Percentiles rank a stretch among this genome's conserved stretches.
Conservation (phyloP, 2,888 invertebrate species). For the Oligia strigilis region DNA sequence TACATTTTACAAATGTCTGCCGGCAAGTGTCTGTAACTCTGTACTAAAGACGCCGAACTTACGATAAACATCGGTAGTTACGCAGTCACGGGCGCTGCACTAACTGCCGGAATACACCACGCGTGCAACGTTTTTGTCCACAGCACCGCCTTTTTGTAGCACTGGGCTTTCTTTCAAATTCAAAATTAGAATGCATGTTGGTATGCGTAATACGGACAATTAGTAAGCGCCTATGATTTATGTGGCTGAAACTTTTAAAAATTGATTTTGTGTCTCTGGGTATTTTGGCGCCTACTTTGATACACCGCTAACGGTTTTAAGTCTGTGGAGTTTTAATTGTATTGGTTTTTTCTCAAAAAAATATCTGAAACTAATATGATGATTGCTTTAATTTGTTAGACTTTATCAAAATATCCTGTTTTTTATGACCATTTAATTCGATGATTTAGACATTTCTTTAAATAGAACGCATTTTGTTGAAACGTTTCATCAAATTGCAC, state of each 20-base stretch:
- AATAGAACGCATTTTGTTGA: background rate
- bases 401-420: slow-evolving; percentile 11
- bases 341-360: slow-evolving; percentile 42
- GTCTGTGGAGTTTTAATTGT: slow-evolving; percentile 24
- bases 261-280: slow-evolving; percentile 65
- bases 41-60: slow-evolving; percentile 69
- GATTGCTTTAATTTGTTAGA: slow-evolving; percentile 28
- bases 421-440: slow-evolving; percentile 43
- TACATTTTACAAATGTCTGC: slow-evolving; percentile 62
- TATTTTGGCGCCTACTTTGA: slow-evolving; percentile 84
- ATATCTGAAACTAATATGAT: slow-evolving; percentile 47
- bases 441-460: slow-evolving; percentile 26
- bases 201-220: slow-evolving; percentile 70
- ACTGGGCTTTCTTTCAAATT: slow-evolving; percentile 70
- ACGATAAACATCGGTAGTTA: slow-evolving; percentile 88
- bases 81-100: slow-evolving; percentile 86
- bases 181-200: slow-evolving; percentile 70
- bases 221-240: slow-evolving; percentile 87
- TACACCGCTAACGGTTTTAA: slow-evolving; percentile 71
- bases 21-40: slow-evolving; percentile 46
- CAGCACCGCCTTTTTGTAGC: slow-evolving; percentile 71
- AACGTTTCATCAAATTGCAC: slow-evolving; percentile 3
- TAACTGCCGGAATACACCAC: slow-evolving; percentile 83
- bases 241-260: slow-evolving; percentile 70
- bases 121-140: slow-evolving; percentile 85